Conservation (phyloP, 2,888 invertebrate species). For the Pyrocoelia pectoralis region DNA sequence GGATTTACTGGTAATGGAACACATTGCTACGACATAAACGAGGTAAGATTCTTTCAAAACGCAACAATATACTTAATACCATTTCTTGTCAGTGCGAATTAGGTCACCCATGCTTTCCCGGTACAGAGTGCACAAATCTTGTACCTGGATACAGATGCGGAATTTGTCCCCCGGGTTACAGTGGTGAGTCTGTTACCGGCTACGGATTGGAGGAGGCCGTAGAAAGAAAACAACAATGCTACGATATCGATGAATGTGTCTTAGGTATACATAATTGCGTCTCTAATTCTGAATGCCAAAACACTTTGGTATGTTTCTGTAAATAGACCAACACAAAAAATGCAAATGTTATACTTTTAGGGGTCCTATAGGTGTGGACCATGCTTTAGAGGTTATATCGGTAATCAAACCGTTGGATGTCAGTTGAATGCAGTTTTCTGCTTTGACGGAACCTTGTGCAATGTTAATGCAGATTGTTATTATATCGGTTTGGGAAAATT, state of each 20-base stretch:
- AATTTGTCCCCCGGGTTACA: background rate
- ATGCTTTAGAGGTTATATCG: slow-evolving; percentile 78
- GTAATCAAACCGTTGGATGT: slow-evolving; percentile 85
- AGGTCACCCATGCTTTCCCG: slow-evolving; percentile 61
- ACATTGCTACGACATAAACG: slow-evolving; percentile 4
- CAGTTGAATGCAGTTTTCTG: slow-evolving; percentile 74
- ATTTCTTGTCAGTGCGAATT: background rate
- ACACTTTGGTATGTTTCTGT: slow-evolving; percentile 54
- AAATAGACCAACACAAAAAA: background rate
- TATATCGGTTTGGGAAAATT: slow-evolving; percentile 50
- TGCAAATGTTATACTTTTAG: slow-evolving; percentile 58
- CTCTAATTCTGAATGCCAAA: slow-evolving; percentile 80
- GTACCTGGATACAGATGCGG: slow-evolving; percentile 1
- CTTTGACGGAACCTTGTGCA: slow-evolving; percentile 79
- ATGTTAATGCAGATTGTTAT: slow-evolving; percentile 81
- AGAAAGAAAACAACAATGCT: slow-evolving; percentile 76
- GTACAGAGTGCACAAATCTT: slow-evolving; percentile 62
- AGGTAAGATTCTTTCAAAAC: background rate
- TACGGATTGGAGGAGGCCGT: slow-evolving; percentile 70
- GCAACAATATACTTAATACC: background rate
- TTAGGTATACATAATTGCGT: slow-evolving; percentile 77
- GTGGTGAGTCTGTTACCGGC: background rate
- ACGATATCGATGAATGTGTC: slow-evolving; percentile 88
- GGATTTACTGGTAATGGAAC: slow-evolving; percentile 77
- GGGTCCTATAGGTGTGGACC: slow-evolving; percentile 87